Evolutionary conservation across 2,797 vertebrate genomes (phyloP).

Genomic region (Macrochelys suwanniensis): DNA sequence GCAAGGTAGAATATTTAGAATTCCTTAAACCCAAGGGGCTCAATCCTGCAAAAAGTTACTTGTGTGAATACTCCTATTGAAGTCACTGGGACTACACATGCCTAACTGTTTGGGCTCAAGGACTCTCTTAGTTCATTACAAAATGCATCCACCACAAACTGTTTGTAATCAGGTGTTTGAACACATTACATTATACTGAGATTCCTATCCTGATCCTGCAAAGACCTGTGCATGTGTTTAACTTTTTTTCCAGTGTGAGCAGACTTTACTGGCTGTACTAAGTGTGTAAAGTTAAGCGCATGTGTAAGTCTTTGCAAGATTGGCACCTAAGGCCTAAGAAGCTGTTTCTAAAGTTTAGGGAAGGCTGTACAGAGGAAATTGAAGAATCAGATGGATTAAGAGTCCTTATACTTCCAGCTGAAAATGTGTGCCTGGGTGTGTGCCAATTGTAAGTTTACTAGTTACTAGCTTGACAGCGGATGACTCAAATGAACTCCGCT

Average conservation of each 20-base stretch:
- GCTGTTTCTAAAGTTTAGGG: background rate
- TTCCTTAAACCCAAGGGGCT: background rate
- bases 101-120: no score
- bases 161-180: background rate
- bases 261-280: background rate
- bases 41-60: background rate
- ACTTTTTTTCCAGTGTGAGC: background rate
- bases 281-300: background rate
- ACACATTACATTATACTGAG: background rate
- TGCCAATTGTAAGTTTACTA: background rate
- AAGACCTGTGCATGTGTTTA: background rate
- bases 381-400: background rate
- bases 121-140: background rate
- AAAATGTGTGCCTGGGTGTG: background rate
- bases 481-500: background rate
- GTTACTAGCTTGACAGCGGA: background rate
- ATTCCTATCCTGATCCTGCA: background rate
- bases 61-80: background rate
- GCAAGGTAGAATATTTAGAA: background rate
- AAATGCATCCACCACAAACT: background rate
- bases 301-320: background rate
- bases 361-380: background rate
- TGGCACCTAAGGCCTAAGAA: fast-evolving
- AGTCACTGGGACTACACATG: background rate
- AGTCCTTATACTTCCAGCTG: background rate